phyloP scores from a whole-genome alignment of 2,888 invertebrate genomes.

The Parelbella ahira region DNA sequence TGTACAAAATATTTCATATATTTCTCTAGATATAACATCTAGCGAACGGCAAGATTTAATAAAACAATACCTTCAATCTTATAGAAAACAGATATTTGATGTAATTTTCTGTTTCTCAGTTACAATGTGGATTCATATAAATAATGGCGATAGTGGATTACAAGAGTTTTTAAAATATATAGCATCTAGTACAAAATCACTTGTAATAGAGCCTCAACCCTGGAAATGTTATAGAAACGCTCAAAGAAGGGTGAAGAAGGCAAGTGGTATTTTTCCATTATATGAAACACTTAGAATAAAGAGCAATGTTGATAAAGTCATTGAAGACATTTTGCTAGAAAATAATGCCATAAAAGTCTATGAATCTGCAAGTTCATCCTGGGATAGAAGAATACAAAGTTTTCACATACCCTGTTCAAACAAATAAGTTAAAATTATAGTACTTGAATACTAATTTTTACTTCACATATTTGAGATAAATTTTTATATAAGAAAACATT shows the following conservation, averaged over 20 bases:
- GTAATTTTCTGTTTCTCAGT: conserved; percentile 89
- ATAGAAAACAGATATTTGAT: conserved; percentile 79
- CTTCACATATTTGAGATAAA: too few relatives aligned
- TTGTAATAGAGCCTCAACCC: conserved; percentile 90
- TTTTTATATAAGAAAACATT: too few relatives aligned
- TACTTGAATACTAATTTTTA: too few relatives aligned
- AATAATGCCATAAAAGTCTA: conserved; percentile 73
- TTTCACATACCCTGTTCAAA: conserved; percentile 60
- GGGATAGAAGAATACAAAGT: conserved; percentile 85
- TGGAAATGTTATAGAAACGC: conserved; percentile 92
- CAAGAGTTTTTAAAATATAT: conserved; percentile 81
- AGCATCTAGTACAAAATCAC: conserved; percentile 70
- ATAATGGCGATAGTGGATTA: conserved; percentile 88
- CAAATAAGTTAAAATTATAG: too few relatives aligned
- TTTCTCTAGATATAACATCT: conserved; percentile 82
- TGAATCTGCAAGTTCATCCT: conserved; percentile 82
- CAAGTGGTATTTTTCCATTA: conserved; percentile 81
- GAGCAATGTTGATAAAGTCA: conserved; percentile 80
- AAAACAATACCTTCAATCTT: conserved; percentile 63
- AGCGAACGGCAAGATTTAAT: conserved; percentile 52
- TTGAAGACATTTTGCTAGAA: conserved; percentile 68
- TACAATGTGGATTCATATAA: conserved; percentile 95
- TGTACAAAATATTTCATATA: conserved; percentile 72
- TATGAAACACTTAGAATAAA: conserved; percentile 82
- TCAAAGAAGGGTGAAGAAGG: conserved; percentile 84